phyloP scores from a whole-genome alignment of 2,888 invertebrate species.

The Trichogramma dendrolimi region DNA sequence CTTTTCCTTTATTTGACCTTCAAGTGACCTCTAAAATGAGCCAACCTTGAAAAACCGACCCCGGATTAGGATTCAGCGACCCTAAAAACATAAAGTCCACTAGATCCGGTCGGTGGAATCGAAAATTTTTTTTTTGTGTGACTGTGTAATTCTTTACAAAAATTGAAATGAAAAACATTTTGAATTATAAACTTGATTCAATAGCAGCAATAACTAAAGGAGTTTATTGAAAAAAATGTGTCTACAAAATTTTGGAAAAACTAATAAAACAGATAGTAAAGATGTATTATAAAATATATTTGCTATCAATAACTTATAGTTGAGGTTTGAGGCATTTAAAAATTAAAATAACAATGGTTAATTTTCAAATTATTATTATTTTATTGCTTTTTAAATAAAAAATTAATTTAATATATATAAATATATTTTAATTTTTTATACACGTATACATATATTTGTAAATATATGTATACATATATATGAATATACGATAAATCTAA shows the following conservation, averaged over 20 bases:
- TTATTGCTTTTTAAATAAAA: slow-evolving; percentile 35
- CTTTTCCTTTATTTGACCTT: no score
- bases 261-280: slow-evolving; percentile 2
- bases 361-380: slow-evolving; percentile 34
- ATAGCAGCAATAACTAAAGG: not conserved
- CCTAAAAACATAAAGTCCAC: no score
- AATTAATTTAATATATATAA: slow-evolving; percentile 33
- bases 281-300: not conserved
- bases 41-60: no score
- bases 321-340: slow-evolving; percentile 4
- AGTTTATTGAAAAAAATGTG: not conserved
- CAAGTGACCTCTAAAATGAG: no score
- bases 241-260: not conserved
- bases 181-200: no score
- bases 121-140: no score
- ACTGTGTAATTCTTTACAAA: no score
- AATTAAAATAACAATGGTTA: slow-evolving; percentile 26
- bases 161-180: no score
- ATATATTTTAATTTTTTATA: slow-evolving; percentile 30
- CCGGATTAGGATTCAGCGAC: no score
- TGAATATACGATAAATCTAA: slow-evolving; percentile 31
- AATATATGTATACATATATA: slow-evolving; percentile 24
- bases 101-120: no score
- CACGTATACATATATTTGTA: slow-evolving; percentile 27
- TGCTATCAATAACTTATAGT: no score